Evolutionary conservation across 2,888 invertebrate species (phyloP), one percentile per base, ranked within the genome.

Genomic region (Lucinisca nassula): DNA sequence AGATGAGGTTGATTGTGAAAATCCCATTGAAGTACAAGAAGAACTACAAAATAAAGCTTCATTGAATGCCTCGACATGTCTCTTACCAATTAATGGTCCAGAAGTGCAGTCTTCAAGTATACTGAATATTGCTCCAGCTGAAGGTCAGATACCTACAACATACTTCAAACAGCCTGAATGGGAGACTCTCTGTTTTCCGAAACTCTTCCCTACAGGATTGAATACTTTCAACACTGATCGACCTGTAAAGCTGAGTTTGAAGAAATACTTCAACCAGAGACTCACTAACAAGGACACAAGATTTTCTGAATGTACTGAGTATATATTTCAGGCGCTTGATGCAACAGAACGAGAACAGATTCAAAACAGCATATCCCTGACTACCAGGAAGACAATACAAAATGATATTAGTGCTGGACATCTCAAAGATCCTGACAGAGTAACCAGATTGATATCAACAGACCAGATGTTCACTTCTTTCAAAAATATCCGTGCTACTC

Each of bases 381-480:
- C 81, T 17, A 81, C 73, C n/a, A 38, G 79, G 51, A 87, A 81
- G 75, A 21, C 27, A 24, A 70, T 51, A 45, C 58, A 75, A 4
- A 38, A 81, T 61, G 81, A 78, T 49, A 81, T 82, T 40, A 75
- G 81, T 76, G 78, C 70, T 49, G 74, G 79, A n/a, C 51, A 84
- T n/a, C n/a, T 84, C 2, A 87, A 82, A 49, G 84, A 87, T 70
- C 78, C 78, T 37, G 24, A 70, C n/a, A 35, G 45, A 40, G 10
- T 87, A 24, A 45, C 40, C 40, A 70, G 55, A 38, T 37, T 85
- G 17, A 67, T 88, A 27, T 73, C 67, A 38, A 70, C 82, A 61
- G 80, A 88, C 82, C 88, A 88, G 67, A n/a, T 85, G 4, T 85
- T 82, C 79, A 67, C 88, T 35, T 79, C 79, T 35, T 87, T 87